Percentiles rank a stretch among this genome's conserved stretches.
Evolutionary conservation across 2,888 invertebrate species (phyloP).

Genomic region (Pterobdella sp.): DNA sequence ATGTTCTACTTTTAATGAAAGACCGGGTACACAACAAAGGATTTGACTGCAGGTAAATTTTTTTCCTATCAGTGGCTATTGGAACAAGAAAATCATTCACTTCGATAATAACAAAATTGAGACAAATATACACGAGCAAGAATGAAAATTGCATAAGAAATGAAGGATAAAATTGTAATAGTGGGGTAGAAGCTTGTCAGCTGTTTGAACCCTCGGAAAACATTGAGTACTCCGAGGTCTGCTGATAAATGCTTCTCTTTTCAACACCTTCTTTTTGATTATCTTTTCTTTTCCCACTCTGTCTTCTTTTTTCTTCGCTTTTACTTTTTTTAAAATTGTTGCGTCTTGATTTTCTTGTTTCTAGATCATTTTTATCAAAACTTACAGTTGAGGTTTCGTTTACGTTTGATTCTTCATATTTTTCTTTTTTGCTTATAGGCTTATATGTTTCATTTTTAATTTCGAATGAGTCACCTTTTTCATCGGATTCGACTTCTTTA

Average conservation of each 20-base stretch:
- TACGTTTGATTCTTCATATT: neutral
- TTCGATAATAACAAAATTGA: neutral
- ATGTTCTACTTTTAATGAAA: constrained; percentile 10
- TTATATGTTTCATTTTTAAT: neutral
- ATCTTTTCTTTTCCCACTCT: neutral
- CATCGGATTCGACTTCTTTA: neutral
- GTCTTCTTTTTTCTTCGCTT: neutral
- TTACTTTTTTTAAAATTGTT: constrained; percentile 8
- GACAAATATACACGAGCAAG: constrained; percentile 11
- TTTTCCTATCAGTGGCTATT: constrained; percentile 11
- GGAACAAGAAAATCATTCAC: neutral
- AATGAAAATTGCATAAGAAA: constrained; percentile 11
- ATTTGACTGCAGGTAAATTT: neutral
- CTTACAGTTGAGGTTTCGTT: too few species aligned
- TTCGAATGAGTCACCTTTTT: neutral
- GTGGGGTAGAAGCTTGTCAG: neutral
- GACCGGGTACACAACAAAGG: constrained; percentile 8
- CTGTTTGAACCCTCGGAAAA: neutral
- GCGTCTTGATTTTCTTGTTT: neutral
- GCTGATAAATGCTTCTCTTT: constrained; percentile 5
- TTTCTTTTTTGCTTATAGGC: neutral
- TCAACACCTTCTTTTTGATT: neutral
- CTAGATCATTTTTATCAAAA: neutral
- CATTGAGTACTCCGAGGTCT: constrained; percentile 10
- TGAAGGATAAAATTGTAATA: constrained; percentile 2